Evolutionary conservation across 2,888 invertebrate species (phyloP), one percentile per base, ranked within the genome.

Genomic region (Cantharis flavilabris): DNA sequence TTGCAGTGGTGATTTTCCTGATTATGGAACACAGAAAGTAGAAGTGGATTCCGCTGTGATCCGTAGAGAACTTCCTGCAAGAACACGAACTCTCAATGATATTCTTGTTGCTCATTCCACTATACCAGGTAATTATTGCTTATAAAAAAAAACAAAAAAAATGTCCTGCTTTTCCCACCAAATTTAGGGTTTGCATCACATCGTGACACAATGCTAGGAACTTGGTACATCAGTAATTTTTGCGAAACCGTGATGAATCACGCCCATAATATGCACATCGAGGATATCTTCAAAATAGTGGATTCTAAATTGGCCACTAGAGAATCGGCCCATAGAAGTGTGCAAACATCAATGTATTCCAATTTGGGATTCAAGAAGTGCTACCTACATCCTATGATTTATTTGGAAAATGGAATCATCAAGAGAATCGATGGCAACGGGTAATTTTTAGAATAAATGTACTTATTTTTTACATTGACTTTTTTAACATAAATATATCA

Each of bases 181-280:
- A 64, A 20, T 82, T 9, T 85, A 92, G 92, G 92, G 7, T 89
- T 88, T 84, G 89, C 89, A 81, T 91, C 94, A 1, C 90, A 91
- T 84, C 91, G 94, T 73, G 92, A 94, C 87, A 83, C 85, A 9
- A 80, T 86, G 28, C 82, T 84, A 18, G 94, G 94, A 64, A 92
- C 93, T 64, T 94, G 94, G 94, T 94, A 93, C 87, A 92, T 94
- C 81, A 91, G 92, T 85, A 88, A 89, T 80, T 88, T 94, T 82
- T 94, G 93, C 87, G 86, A 91, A 82, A 89, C 91, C 81, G 92
- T 94, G 87, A 93, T 93, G 83, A 88, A 89, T 80, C 89, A 91
- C 84, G 93, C 94, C 13, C 91, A 92, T 86, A 88, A 92, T 83
- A 89, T 88, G 69, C 89, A 92, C 84, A 88, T 94, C 65, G 92